Evolutionary conservation across 2,888 invertebrate species (phyloP), one percentile per base, ranked within the genome.

Genomic region (Drosophila paranaensis): DNA sequence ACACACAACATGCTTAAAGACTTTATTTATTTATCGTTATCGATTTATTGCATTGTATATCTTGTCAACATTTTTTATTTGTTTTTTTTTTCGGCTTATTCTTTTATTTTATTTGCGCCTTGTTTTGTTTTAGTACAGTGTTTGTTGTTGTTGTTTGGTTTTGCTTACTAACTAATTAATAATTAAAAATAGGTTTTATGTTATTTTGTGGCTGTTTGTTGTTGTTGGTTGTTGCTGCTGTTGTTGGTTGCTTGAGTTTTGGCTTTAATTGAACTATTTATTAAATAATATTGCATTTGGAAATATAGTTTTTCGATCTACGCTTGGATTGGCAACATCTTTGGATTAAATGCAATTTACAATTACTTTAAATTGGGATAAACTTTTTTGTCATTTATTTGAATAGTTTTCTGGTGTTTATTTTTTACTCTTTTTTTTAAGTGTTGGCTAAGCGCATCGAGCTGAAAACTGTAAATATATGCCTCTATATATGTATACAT

Each of bases 1-100:
- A 88, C 90, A 86, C 86, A 89, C 87, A 88, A 88, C 90, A 81
- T 81, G 88, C 71, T 81, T 88, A 89, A 89, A 82, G 83, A 88
- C 71, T 87, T 88, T 87, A 86, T 86, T 87, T 82, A 88, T 77
- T 80, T 73, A 82, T 81, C 83, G 86, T 62, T 84, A 82, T 88
- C 88, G 79, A 82, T 86, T 87, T 89, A 88, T 89, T 89, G 90
- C 90, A 90, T 89, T 74, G 57, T 55, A 70, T 80, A 57, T 73
- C 53, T 67, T 74, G 60, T 79, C 73, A 88, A 80, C 78, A 78
- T 63, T 66, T 50, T 3, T 11, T 10, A 30, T 10, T 48, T 50
- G 33, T 9, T 10, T 48, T 68, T 27, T 10, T 20, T 65, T 70
- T 55, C 20, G 60, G 60, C 39, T 56, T 58, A 37, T 79, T 55